Base-by-base conservation (phyloP, 2,113 vertebrate species). In the Opisthocomus hoazin region DNA sequence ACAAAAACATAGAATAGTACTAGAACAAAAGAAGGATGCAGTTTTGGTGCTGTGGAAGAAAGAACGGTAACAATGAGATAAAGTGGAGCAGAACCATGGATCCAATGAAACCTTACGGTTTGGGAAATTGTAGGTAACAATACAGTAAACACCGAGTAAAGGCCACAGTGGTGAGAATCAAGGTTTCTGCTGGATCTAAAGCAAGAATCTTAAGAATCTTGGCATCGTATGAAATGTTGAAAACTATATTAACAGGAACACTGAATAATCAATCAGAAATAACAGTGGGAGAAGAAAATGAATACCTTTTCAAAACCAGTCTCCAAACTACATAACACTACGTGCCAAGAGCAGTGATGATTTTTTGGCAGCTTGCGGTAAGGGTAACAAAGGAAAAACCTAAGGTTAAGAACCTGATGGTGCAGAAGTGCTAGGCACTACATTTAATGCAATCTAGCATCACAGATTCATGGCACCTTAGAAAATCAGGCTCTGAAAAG, bases 401-500 rank as follows among this genome's bases (percentile, higher is more conserved):
- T 27, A 22, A 39, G 45, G 21, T 36, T 73, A 36, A 53, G 54
- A 82, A 64, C 76, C 22, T 34, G 78, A 61, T 43, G 30, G 65
- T 63, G 26, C 27, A 75, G 60, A 85, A 94, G 68, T 70, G 45
- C 60, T 84, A 68, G 63, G 70, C 43, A 94, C 34, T 37, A 30
- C 36, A 27, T 68, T 61, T 79, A 87, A 89, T 71, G 36, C 74
- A 75, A 76, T 24, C 76, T 23, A 82, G 56, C 66, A 84, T 93
- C 73, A 65, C 19, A 46, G 22, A 82, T 48, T 84, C 24, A 30
- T 41, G 61, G 66, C 46, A 93, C 26, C 70, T 96, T 95, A 90
- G 94, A 96, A 94, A 96, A 97, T 91, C 91, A 94, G 84, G 81
- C 82, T 94, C 41, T 92, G 73, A 83, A 82, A 90, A 80, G 57